Percentiles rank a stretch among this genome's conserved stretches.
These are phyloP conservation scores for Chrysopilus asiliformis DNA, from an alignment of 2,888 invertebrate genomes.

Conservation along the genomic window DNA sequence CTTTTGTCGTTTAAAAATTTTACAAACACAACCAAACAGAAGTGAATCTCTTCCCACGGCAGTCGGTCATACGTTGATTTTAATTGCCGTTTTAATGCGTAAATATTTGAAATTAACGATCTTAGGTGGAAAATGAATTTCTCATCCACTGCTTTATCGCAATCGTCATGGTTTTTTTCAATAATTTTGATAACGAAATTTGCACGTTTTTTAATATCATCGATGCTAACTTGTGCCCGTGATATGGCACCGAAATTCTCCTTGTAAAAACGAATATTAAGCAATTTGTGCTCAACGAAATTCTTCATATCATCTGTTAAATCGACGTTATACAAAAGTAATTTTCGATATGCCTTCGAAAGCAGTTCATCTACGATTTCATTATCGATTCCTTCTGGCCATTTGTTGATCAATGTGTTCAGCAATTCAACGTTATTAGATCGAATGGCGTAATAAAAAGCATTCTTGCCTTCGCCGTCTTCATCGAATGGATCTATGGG, in stretches of 20 bases:
- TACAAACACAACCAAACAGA: constrained; percentile 18
- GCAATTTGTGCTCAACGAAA: constrained; percentile 9
- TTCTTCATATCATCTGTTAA: constrained; percentile 15
- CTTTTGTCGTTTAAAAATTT: constrained; percentile 10
- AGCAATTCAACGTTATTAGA: constrained; percentile 14
- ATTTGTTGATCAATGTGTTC: constrained; percentile 13
- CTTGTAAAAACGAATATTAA: constrained; percentile 4
- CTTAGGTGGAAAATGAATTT: constrained; percentile 9
- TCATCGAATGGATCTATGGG: constrained; percentile 1
- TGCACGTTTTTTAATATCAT: constrained; percentile 7
- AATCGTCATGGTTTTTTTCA: not conserved
- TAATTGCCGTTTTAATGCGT: constrained; percentile 15
- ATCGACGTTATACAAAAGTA: constrained; percentile 15
- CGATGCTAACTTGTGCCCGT: not conserved
- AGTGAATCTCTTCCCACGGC: constrained; percentile 22
- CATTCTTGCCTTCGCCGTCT: constrained; percentile 16
- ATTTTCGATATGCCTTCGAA: constrained; percentile 17
- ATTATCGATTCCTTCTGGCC: constrained; percentile 10
- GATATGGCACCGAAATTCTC: not conserved
- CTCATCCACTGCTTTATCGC: constrained; percentile 6
- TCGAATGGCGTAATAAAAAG: constrained; percentile 20
- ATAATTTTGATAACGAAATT: constrained; percentile 3
- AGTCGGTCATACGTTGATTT: constrained; percentile 17
- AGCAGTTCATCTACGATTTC: constrained; percentile 15
- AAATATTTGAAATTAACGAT: constrained; percentile 14